A percentile compares a stretch with the other conserved stretches of the same genome.
These are phyloP conservation scores for Caenorhabditis inopinata DNA, from an alignment of 1,140 invertebrate species.

Conservation along the genomic window DNA sequence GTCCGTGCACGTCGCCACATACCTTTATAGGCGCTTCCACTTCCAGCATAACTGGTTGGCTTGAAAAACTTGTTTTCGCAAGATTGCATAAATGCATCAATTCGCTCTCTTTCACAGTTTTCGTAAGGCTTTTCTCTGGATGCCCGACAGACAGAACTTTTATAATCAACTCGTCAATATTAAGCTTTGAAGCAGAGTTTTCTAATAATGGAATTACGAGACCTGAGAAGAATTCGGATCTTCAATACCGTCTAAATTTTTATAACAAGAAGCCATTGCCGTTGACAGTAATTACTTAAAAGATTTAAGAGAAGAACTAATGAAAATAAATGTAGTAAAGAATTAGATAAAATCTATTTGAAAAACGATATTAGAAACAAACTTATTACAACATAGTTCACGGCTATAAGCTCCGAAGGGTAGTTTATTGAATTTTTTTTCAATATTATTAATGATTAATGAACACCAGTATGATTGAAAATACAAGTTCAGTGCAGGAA, in stretches of 20 bases:
- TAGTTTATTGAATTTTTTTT: too few relatives aligned
- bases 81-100: not conserved
- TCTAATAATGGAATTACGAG: not conserved
- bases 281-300: not conserved
- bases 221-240: not conserved
- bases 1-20: slow-evolving; percentile 9
- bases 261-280: slow-evolving; percentile 26
- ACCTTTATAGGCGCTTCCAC: slow-evolving; percentile 5
- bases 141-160: not conserved
- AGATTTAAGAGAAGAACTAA: not conserved
- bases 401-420: too few relatives aligned
- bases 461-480: too few relatives aligned
- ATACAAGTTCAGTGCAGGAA: too few relatives aligned
- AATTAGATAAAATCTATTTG: too few relatives aligned
- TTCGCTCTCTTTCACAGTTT: slow-evolving; percentile 7
- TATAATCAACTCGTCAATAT: slow-evolving; percentile 5
- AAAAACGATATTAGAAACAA: too few relatives aligned
- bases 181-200: not conserved
- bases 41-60: not conserved
- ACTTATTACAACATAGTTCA: too few relatives aligned
- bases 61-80: not conserved
- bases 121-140: not conserved
- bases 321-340: not conserved
- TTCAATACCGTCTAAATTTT: not conserved
- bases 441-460: too few relatives aligned